phyloP scores from a whole-genome alignment of 2,888 invertebrate genomes.

The Protonemura montana region DNA sequence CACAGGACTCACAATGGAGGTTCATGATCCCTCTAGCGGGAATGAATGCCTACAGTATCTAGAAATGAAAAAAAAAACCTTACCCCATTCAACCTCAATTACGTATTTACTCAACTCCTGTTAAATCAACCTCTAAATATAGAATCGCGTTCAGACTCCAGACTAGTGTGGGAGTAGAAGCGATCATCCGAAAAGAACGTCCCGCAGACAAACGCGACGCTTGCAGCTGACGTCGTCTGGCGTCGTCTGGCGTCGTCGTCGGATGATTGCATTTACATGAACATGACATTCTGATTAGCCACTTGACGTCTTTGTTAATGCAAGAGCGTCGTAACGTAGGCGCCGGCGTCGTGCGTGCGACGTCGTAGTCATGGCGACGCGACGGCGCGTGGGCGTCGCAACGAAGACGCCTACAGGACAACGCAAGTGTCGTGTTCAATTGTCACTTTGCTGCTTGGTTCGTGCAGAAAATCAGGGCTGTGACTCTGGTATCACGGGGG shows the following conservation, averaged over 20 bases:
- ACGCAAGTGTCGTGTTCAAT: not conserved
- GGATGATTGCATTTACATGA: not conserved
- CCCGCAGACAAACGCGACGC: not conserved
- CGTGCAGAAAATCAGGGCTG: not conserved
- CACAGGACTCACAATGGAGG: no score
- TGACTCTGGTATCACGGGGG: not conserved
- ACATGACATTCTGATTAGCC: conserved; percentile 7
- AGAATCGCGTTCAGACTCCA: no score
- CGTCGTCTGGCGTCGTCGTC: not conserved
- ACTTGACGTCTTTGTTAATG: not conserved
- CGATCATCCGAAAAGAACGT: not conserved
- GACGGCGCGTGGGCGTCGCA: not conserved
- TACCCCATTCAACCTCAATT: no score
- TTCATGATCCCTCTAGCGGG: no score
- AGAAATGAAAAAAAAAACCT: no score
- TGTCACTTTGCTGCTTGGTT: not conserved
- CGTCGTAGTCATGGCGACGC: not conserved
- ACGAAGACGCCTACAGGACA: not conserved
- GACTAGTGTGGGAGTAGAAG: not conserved
- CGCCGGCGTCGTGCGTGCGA: not conserved
- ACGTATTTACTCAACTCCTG: no score
- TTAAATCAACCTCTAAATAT: no score
- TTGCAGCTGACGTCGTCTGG: not conserved
- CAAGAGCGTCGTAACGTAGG: not conserved
- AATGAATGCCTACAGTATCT: no score